A percentile compares a stretch with the other conserved stretches of the same genome.
Evolutionary conservation across 2,113 vertebrate species (phyloP).

Genomic region (Macheiramphus alcinus): DNA sequence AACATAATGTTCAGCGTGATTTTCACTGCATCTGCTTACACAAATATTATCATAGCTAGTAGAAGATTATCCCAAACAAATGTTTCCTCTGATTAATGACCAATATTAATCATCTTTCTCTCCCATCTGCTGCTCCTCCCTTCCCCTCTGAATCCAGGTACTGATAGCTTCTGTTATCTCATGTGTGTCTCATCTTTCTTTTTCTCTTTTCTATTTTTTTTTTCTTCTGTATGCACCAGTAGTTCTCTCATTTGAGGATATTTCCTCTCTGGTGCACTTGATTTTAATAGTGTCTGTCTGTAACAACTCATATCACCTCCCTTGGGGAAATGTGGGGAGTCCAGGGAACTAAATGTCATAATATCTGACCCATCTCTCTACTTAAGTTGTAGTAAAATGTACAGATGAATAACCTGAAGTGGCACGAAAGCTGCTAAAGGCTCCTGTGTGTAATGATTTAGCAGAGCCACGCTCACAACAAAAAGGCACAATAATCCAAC

Average conservation of each 20-base stretch:
- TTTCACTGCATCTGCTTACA: conserved; percentile 41
- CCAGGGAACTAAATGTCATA: conserved; percentile 51
- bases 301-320: conserved; percentile 52
- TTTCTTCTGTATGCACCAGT: conserved; percentile 13
- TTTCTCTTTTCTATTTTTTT: background rate
- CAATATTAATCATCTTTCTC: conserved; percentile 51
- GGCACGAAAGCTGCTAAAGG: conserved; percentile 38
- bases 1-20: background rate
- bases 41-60: conserved; percentile 45
- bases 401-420: conserved; percentile 40
- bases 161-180: conserved; percentile 2
- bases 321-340: conserved; percentile 41
- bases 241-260: conserved; percentile 40
- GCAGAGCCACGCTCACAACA: background rate
- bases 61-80: conserved; percentile 50
- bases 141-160: conserved; percentile 47
- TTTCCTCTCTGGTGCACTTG: conserved; percentile 57
- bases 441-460: conserved; percentile 19
- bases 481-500: background rate
- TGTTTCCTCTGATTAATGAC: conserved; percentile 62
- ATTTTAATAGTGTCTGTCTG: conserved; percentile 60
- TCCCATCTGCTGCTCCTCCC: conserved; percentile 50
- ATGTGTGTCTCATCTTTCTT: background rate
- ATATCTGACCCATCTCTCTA: conserved; percentile 28
- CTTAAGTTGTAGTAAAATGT: conserved; percentile 36